These are phyloP conservation scores for Otocyon megalotis DNA, from an alignment of 2,113 vertebrate genomes.

Conservation along the genomic window DNA sequence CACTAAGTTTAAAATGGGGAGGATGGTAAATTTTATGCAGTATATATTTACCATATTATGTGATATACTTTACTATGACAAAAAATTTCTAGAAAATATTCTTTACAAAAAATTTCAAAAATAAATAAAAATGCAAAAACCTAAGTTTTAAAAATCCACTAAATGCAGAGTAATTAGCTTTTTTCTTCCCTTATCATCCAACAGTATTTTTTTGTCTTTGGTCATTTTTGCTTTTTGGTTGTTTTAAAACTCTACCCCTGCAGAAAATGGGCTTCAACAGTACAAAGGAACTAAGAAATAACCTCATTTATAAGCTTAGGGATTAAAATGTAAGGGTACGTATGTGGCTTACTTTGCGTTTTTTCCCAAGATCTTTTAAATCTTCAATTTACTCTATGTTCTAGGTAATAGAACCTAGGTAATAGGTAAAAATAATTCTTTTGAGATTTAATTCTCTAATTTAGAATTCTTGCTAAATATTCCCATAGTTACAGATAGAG, in stretches of 20 bases:
- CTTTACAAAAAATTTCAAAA: neutral
- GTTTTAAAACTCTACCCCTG: neutral
- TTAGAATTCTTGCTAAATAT: constrained; percentile 25
- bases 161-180: neutral
- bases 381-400: neutral
- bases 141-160: neutral
- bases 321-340: neutral
- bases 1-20: neutral
- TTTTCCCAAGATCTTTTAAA: constrained; percentile 3
- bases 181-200: neutral
- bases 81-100: neutral
- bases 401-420: neutral
- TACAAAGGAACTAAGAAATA: neutral
- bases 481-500: neutral
- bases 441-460: constrained; percentile 16
- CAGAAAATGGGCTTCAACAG: neutral
- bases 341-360: neutral
- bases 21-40: neutral
- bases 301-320: neutral
- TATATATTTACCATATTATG: neutral
- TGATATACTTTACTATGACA: neutral
- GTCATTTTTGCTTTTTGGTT: neutral
- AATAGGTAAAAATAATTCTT: neutral
- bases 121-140: neutral
- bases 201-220: neutral